Evolutionary conservation across 2,113 vertebrate species (phyloP), one percentile per base, ranked within the genome.

Genomic region (Hirundichthys speculiger): DNA sequence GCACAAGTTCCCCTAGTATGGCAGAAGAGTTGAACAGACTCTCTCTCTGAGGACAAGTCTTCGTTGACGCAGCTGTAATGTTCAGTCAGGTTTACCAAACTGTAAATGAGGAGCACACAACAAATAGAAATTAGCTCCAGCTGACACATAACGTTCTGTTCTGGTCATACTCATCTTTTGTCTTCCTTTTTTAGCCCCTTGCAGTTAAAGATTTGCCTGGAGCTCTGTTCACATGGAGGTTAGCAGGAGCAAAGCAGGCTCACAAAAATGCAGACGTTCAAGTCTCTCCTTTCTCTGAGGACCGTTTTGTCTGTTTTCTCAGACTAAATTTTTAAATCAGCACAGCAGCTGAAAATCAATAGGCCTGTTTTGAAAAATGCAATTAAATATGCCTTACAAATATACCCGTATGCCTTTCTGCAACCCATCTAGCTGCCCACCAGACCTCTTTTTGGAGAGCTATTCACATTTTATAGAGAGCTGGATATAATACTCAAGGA

Each of bases 301-400:
- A n/a, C n/a, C n/a, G 20, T 40, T 50, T 68, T n/a, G 47, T 14
- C 46, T 34, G 11, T 61, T 72, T 57, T 48, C 46, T 49, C 40
- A 14, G 7, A 43, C 19, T 60, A 47, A 41, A n/a, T n/a, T 55
- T 73, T 81, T 54, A 25, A 56, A 50, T 21, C 42, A 63, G 25
- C 30, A 27, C 27, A 61, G 53, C 16, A 18, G 8, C 41, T 63
- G 18, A 34, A 69, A 85, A 73, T 82, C 70, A 58, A 82, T 78
- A 47, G 11, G 30, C 30, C 9, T 34, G 11, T 34, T 34, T 10
- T 10, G 6, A 69, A 78, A 77, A 61, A 77, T 50, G 73, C 58
- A 74, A 79, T 83, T 81, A 73, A 81, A 75, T 19, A 13, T 16
- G 3, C 6, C 7, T 2, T 24, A 22, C 8, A 39, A 53, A 69